A percentile compares a stretch with the other conserved stretches of the same genome.
Evolutionary conservation across 2,888 invertebrate genomes (phyloP).

Genomic region (Notodonta ziczac): DNA sequence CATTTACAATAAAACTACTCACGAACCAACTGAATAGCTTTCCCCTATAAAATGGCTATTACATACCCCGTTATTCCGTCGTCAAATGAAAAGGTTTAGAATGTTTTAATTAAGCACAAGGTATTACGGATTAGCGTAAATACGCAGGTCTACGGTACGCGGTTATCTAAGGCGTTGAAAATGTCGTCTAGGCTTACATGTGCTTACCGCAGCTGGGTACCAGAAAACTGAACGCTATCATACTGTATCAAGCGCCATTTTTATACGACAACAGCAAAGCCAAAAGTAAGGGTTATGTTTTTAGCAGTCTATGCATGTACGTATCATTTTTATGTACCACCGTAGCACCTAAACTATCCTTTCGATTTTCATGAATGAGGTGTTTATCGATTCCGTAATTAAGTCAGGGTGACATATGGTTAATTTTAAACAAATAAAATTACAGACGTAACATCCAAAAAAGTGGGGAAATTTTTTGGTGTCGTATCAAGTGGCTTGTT

Average conservation of each 20-base stretch:
- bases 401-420: no score
- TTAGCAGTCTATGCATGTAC: no score
- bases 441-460: no score
- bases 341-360: no score
- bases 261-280: conserved; percentile 13
- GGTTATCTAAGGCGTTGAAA: conserved; percentile 20
- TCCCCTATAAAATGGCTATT: not conserved
- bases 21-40: not conserved
- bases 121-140: not conserved
- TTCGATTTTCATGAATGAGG: no score
- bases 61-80: not conserved
- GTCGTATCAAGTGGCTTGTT: no score
- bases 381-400: no score
- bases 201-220: conserved; percentile 21
- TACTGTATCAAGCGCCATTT: conserved; percentile 36
- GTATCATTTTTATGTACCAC: no score
- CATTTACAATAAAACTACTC: no score
- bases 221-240: not conserved
- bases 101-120: conserved; percentile 24
- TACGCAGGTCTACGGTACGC: conserved; percentile 32
- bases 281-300: no score
- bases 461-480: no score
- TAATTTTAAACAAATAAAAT: no score
- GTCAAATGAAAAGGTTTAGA: conserved; percentile 19
- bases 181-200: conserved; percentile 32